phyloP scores from a whole-genome alignment of 2,113 vertebrate genomes.

The Tretioscincus oriximinensis region DNA sequence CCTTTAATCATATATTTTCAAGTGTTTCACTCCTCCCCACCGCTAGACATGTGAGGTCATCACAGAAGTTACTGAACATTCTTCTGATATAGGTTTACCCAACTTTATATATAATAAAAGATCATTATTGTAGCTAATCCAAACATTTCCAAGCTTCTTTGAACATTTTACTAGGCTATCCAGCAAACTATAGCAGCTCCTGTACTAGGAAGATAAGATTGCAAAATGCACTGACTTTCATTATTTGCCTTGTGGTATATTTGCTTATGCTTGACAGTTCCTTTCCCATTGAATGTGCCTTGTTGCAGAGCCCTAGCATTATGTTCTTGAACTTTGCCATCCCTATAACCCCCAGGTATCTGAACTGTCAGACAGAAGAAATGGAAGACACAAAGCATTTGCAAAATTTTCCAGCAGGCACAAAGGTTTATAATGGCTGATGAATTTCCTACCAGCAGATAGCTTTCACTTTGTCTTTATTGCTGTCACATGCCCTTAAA shows the following conservation, averaged over 20 bases:
- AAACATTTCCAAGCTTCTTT: neutral
- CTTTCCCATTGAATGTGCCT: conserved; percentile 19
- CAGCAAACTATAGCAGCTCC: neutral
- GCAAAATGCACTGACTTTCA: conserved; percentile 10
- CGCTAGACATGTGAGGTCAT: no score
- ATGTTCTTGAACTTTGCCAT: conserved; percentile 56
- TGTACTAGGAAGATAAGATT: conserved; percentile 8
- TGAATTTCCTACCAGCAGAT: conserved; percentile 60
- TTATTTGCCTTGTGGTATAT: conserved; percentile 24
- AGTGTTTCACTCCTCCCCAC: no score
- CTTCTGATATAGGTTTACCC: neutral
- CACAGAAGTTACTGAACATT: no score
- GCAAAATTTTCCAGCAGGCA: conserved; percentile 46
- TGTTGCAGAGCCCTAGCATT: conserved; percentile 43
- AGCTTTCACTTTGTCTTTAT: conserved; percentile 57
- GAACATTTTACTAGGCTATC: conserved; percentile 4
- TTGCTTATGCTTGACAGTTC: conserved; percentile 44
- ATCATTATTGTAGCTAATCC: neutral
- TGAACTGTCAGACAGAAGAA: conserved; percentile 57
- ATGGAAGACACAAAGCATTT: conserved; percentile 27
- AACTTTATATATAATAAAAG: neutral
- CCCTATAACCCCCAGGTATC: conserved; percentile 35
- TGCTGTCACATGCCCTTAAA: conserved; percentile 68
- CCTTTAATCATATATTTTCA: no score
- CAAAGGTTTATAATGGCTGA: conserved; percentile 49